Percentiles rank a stretch among this genome's conserved stretches.
These are phyloP conservation scores for Palythoa grandis DNA, from an alignment of 92 coral and sea anemone genomes.

Conservation along the genomic window DNA sequence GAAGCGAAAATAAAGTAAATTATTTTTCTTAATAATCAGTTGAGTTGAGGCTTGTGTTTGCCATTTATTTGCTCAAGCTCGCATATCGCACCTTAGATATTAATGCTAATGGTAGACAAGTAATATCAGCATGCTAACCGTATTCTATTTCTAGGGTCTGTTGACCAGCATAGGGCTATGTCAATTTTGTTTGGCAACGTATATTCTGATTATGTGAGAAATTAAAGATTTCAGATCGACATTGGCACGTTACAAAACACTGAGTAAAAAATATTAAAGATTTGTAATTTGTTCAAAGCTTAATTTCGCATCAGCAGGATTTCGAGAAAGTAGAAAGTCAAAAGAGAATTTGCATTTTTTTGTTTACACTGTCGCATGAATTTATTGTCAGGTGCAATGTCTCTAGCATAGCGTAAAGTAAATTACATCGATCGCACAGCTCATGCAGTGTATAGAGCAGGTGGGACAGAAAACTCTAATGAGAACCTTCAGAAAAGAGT, in stretches of 20 bases:
- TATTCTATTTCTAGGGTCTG: not conserved
- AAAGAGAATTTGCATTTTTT: slow-evolving; percentile 2
- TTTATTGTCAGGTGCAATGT: not conserved
- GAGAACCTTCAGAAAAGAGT: not conserved
- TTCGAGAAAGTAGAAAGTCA: not conserved
- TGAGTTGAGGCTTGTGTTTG: not conserved
- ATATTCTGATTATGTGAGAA: not conserved
- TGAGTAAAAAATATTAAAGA: not conserved
- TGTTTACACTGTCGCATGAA: not conserved
- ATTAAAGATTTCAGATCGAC: not conserved
- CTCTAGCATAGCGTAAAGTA: not conserved
- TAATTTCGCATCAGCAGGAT: not conserved
- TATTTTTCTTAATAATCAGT: not conserved
- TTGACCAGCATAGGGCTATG: not conserved
- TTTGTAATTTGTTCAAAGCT: not conserved
- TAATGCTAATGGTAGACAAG: not conserved
- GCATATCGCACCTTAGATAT: not conserved
- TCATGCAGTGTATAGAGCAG: not conserved
- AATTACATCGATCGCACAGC: no score
- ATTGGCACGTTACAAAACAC: not conserved
- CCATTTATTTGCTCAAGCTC: not conserved
- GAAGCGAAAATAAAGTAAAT: not conserved
- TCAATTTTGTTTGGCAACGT: not conserved
- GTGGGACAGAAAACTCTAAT: not conserved
- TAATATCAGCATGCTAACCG: not conserved